Evolutionary conservation across 2,888 invertebrate species (phyloP), one percentile per base, ranked within the genome.

Genomic region (Alloscopus bannaensis): DNA sequence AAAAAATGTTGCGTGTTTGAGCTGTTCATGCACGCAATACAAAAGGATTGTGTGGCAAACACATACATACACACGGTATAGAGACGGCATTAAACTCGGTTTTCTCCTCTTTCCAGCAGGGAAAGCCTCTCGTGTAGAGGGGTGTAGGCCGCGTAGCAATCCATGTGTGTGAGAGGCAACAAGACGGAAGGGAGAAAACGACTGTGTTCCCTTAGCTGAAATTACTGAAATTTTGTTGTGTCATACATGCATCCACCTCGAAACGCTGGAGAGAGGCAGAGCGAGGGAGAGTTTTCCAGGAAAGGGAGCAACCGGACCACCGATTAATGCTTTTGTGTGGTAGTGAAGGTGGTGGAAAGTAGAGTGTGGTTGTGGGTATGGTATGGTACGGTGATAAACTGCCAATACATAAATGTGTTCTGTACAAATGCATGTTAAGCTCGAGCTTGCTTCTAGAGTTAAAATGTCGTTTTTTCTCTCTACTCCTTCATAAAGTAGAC

Each of bases 1-100:
- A 60, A 68, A 64, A 31, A 62, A 76, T 64, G 71, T 78, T 78
- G 78, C 78, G 78, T 78, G 78, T 59, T 45, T 70, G 40, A 22
- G 50, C 31, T 57, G n/a, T 57, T 18, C 20, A 62, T 40, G 60
- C 76, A 76, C 68, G 76, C 76, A 76, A 76, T 52, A 52, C 40
- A 20, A 62, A n/a, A 45, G 60, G 28, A 69, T 69, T 76, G 69
- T 76, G 62, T 59, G 66, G 60, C 66, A 65, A 55, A 57, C 42
- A 36, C 60, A 45, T 28, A 60, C 47, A 29, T 24, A 24, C 24
- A 3, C 4, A 3, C 55, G 55, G 20, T 4, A 13, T 47, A 18
- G 8, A 18, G 4, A 18, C 50, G 24, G 24, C 18, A 55, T 71
- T 40, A 31, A 13, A 60, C 40, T 62, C 31, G 59, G 42, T 59